Base-by-base conservation (phyloP, 2,113 vertebrate species). In the Oryzias woworae region DNA sequence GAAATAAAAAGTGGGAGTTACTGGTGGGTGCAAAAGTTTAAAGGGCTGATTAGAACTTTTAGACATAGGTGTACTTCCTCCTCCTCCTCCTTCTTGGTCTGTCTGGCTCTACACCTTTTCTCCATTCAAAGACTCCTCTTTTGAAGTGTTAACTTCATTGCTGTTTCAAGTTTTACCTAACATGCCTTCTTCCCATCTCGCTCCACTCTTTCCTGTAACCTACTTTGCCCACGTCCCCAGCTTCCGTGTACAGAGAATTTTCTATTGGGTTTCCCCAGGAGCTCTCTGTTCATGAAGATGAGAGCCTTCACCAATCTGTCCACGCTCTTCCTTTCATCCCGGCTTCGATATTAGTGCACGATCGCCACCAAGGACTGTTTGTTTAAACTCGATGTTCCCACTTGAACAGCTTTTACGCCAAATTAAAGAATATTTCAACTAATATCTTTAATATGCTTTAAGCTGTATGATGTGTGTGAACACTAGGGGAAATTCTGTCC, bases 101-200 rank as follows among this genome's bases (percentile, higher is more conserved):
- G 26, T 6, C 26, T 28, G 26, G 47, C 2, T 12, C n/a, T 20
- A 62, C 41, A 22, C 52, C 68, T 50, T 58, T 44, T 56, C 55
- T 64, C 47, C 14, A 36, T 46, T 54, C 26, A 68, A 53, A 52
- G 14, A 20, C 64, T 63, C 44, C 36, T 51, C 53, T 45, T 26
- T 62, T 3, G 22, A 73, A 51, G 24, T 58, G 69, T 60, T 58
- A 51, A 61, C 70, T 59, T 49, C 53, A 69, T 75, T 61, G 75
- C 44, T 71, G 49, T 48, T 17, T 31, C 50, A 36, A 52, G 14
- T 31, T 12, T 6, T n/a, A 10, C 17, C 8, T 54, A 18, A 54
- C 12, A 17, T 41, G 53, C n/a, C 53, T n/a, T 13, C 26, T 28
- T 36, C 52, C 16, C 31, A 28, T 17, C 24, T 31, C 26, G 13